phyloP scores from a whole-genome alignment of 2,113 vertebrate genomes.

The Podocnemis expansa region DNA sequence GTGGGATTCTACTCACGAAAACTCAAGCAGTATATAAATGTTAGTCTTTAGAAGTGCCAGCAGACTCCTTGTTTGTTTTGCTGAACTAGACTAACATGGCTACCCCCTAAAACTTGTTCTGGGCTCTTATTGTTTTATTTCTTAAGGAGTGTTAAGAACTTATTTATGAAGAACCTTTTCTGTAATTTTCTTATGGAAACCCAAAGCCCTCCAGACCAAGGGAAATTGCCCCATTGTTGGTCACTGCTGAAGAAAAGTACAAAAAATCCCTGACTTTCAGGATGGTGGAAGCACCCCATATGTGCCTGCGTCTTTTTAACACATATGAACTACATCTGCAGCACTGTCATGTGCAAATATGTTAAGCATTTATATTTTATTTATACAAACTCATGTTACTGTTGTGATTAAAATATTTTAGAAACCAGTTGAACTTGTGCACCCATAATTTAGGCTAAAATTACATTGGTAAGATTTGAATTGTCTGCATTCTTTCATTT shows the following conservation, averaged over 20 bases:
- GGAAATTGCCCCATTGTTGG: constrained; percentile 39
- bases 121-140: constrained; percentile 46
- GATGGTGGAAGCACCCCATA: constrained; percentile 21
- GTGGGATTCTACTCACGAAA: too few relatives aligned
- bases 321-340: constrained; percentile 31
- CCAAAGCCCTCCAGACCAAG: not conserved
- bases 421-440: constrained; percentile 53
- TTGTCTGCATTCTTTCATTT: constrained; percentile 55
- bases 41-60: too few relatives aligned
- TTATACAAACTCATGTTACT: constrained; percentile 57
- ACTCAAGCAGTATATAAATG: too few relatives aligned
- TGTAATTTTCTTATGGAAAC: not conserved
- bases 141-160: constrained; percentile 50
- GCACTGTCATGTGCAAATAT: constrained; percentile 21
- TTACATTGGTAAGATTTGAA: constrained; percentile 3
- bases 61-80: too few relatives aligned
- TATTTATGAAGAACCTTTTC: constrained; percentile 52
- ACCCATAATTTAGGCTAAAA: not conserved
- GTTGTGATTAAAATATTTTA: constrained; percentile 4
- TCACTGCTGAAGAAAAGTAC: not conserved
- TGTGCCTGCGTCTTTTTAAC: not conserved
- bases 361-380: constrained; percentile 43
- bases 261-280: not conserved
- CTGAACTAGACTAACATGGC: too few relatives aligned
- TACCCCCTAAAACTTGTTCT: not conserved